phyloP scores from a whole-genome alignment of 2,797 vertebrate species.

The Lithobates pipiens region DNA sequence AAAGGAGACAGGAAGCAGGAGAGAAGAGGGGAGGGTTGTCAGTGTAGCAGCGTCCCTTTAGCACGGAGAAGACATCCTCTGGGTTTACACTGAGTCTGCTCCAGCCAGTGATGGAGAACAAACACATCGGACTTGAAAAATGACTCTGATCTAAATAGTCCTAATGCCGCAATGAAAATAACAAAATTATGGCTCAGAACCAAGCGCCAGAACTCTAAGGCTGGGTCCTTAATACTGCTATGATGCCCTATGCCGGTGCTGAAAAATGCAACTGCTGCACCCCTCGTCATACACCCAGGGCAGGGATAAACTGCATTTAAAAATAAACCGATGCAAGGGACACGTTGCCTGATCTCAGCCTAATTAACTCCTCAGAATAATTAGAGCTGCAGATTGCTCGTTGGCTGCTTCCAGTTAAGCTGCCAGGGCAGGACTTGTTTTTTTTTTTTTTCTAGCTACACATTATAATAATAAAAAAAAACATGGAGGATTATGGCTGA shows the following conservation, averaged over 20 bases:
- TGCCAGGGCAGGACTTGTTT: not conserved
- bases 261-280: slow-evolving; percentile 1
- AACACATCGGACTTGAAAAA: slow-evolving; percentile 15
- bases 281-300: not conserved
- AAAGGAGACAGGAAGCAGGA: not conserved
- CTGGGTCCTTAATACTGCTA: not conserved
- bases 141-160: slow-evolving; percentile 30
- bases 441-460: not conserved
- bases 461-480: not conserved
- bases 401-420: not conserved
- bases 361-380: slow-evolving; percentile 34
- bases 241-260: not conserved
- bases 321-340: slow-evolving; percentile 13
- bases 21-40: not conserved
- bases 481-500: not conserved
- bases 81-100: slow-evolving; percentile 9
- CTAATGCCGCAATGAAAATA: not conserved
- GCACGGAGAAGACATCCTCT: not conserved
- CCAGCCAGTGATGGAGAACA: slow-evolving; percentile 44
- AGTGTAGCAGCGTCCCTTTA: slow-evolving; percentile 20
- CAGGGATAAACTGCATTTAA: slow-evolving; percentile 7
- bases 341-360: not conserved
- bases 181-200: not conserved
- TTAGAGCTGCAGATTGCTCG: slow-evolving; percentile 28
- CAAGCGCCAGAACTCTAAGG: slow-evolving; percentile 1